Evolutionary conservation across 2,113 vertebrate species (phyloP), one percentile per base, ranked within the genome.

Genomic region (Colossoma macropomum): DNA sequence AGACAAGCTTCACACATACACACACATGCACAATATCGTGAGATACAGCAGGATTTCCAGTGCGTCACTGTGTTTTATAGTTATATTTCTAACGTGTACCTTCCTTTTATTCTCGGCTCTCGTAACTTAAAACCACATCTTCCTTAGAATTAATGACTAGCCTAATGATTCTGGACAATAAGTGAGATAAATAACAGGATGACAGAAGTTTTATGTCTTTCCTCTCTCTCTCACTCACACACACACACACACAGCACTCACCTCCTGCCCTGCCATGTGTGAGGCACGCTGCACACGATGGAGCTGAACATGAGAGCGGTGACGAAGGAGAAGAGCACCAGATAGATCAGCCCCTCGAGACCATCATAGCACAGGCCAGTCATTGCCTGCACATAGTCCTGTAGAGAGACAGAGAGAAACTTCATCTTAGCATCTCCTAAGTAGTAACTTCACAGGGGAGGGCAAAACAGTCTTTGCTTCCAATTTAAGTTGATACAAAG

Each of bases 271-370:
- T 96, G 95, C 98, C 98, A 99, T 77, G 98, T 98, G 88, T 99
- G 97, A 0, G 98, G 98, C 71, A 98, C 91, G 0, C 97, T 98
- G 95, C 98, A 99, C 82, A 99, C 91, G 11, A 99, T 95, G 10
- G 97, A 98, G 92, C 95, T 99, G 96, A 99, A 98, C 97, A 99
- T 99, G 87, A 99, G 97, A 1, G 98, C 97, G 0, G 98, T 99
- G 92, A 97, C 93, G 56, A 99, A 98, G 86, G 98, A 99, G 93
- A 98, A 99, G 63, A 99, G 92, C 65, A 97, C 95, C 91, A 99
- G 94, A 95, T 98, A 99, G 94, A 99, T 97, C 91, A 99, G 93
- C 63, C 98, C 98, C 92, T 99, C 98, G 59, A 99, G 95, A 23
- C 97, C 97, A 0, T 99, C 98, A 0, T 97, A 99, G 90, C 98